Percentiles rank a stretch among this genome's conserved stretches.
Conservation (phyloP, 2,888 invertebrate species). For the Noctuana brunneofusca region DNA sequence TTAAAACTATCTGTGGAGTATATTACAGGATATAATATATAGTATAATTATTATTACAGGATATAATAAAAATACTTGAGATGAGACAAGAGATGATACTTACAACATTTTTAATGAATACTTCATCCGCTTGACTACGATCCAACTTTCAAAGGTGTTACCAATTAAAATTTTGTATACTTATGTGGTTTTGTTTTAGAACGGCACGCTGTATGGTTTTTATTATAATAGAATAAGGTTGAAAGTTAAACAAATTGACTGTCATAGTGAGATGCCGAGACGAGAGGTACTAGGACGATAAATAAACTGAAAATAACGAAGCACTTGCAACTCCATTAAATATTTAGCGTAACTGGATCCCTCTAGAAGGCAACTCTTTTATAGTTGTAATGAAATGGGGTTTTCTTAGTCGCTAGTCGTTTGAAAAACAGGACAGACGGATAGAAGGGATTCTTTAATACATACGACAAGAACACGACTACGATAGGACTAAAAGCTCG, state of each 20-base stretch:
- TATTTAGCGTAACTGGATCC: slow-evolving; percentile 26
- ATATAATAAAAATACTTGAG: neutral
- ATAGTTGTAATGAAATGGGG: slow-evolving; percentile 21
- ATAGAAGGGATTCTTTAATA: neutral
- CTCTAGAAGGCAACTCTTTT: slow-evolving; percentile 20
- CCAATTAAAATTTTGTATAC: slow-evolving; percentile 30
- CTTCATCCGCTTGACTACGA: slow-evolving; percentile 11
- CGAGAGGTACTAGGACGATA: slow-evolving; percentile 13
- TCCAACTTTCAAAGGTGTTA: slow-evolving; percentile 25
- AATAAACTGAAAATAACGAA: slow-evolving; percentile 31
- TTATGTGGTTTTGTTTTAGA: slow-evolving; percentile 11
- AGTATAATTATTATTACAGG: too few species aligned
- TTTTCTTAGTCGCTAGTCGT: slow-evolving; percentile 12
- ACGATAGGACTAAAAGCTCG: neutral
- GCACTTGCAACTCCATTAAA: slow-evolving; percentile 24
- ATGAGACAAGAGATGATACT: too few species aligned
- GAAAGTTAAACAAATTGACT: neutral
- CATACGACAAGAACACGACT: neutral
- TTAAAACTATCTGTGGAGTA: neutral
- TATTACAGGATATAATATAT: neutral
- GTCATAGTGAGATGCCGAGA: neutral
- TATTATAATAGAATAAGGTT: slow-evolving; percentile 10
- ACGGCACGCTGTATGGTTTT: neutral
- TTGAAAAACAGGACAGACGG: slow-evolving; percentile 2
- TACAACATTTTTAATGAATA: slow-evolving; percentile 23